A percentile compares a stretch with the other conserved stretches of the same genome.
phyloP scores from a whole-genome alignment of 1,140 invertebrate genomes.

The Trissolcus basalis region DNA sequence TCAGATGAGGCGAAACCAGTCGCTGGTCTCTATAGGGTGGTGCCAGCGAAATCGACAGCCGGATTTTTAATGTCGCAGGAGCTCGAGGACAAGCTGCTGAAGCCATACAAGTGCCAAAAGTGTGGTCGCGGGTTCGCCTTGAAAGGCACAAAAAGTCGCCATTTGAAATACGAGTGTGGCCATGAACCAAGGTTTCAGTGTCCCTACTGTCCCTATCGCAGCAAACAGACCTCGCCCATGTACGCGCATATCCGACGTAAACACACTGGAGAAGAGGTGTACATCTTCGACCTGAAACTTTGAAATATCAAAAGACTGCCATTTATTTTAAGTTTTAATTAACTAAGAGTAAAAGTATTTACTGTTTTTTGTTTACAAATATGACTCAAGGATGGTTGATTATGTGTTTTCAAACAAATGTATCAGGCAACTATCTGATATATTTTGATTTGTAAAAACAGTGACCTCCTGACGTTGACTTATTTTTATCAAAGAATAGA shows the following conservation, averaged over 20 bases:
- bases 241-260: constrained; percentile 80
- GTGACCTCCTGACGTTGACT: too few species aligned
- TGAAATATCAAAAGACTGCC: constrained; percentile 1
- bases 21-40: constrained; percentile 25
- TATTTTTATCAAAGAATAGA: too few species aligned
- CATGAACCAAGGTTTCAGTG: constrained; percentile 87
- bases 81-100: constrained; percentile 35
- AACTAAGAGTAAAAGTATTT: too few species aligned
- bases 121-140: constrained; percentile 87
- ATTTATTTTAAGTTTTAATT: too few species aligned
- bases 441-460: too few species aligned
- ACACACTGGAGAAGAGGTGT: constrained; percentile 61
- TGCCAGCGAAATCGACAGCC: constrained; percentile 17
- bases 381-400: too few species aligned
- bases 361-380: too few species aligned
- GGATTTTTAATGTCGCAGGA: constrained; percentile 16
- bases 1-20: constrained; percentile 18
- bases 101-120: constrained; percentile 82
- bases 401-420: too few species aligned
- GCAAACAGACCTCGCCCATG: constrained; percentile 88
- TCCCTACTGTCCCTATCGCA: constrained; percentile 83
- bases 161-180: constrained; percentile 89
- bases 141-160: constrained; percentile 86
- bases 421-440: too few species aligned
- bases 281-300: constrained; percentile 58